These are phyloP conservation scores for Cosmia pyralina DNA, from an alignment of 2,888 invertebrate genomes.

Conservation along the genomic window DNA sequence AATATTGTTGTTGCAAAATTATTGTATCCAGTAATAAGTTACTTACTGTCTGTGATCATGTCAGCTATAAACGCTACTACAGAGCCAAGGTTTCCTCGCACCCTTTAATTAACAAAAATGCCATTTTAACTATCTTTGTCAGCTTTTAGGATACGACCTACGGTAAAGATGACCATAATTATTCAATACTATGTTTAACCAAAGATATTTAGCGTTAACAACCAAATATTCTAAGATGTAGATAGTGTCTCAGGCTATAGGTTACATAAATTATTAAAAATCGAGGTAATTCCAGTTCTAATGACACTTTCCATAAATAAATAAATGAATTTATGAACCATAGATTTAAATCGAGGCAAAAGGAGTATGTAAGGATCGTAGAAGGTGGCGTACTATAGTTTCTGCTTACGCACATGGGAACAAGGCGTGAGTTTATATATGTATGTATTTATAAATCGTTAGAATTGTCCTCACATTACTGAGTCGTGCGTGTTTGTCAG, in stretches of 20 bases:
- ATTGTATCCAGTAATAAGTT: neutral
- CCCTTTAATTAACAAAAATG: neutral
- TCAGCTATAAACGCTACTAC: neutral
- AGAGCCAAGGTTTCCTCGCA: neutral
- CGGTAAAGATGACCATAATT: neutral
- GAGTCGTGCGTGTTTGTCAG: neutral
- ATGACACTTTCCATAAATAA: slow-evolving; percentile 1
- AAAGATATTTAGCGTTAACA: neutral
- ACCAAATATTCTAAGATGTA: neutral
- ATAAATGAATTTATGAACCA: neutral
- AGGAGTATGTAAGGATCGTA: too few species aligned
- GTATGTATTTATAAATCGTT: neutral
- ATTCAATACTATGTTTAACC: neutral
- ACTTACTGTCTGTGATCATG: neutral
- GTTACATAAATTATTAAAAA: neutral
- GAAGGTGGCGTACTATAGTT: too few species aligned
- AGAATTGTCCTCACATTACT: neutral
- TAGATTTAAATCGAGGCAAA: neutral
- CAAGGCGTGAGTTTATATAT: too few species aligned
- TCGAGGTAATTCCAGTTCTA: neutral
- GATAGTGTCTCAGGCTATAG: neutral
- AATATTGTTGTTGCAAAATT: neutral
- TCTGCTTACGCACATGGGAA: too few species aligned
- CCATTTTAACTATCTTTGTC: too few species aligned
- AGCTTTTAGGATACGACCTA: too few species aligned